Conservation (phyloP, 1,140 invertebrate genomes). For the Ctenoplectra terminalis region DNA sequence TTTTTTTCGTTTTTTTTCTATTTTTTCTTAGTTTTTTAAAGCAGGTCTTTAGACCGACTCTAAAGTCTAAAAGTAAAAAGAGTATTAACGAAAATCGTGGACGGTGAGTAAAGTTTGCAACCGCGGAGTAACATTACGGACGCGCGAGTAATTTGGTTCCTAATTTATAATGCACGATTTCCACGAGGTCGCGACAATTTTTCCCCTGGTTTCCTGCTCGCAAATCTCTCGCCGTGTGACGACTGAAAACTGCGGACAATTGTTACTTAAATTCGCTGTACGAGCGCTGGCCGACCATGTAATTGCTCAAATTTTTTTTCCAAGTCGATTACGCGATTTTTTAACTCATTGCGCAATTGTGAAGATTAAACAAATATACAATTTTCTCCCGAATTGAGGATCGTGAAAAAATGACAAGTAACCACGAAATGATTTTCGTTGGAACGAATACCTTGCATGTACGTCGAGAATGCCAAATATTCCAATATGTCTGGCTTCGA, state of each 20-base stretch:
- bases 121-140: not conserved
- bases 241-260: conserved; percentile 9
- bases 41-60: no score
- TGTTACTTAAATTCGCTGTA: conserved; percentile 23
- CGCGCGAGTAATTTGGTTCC: conserved; percentile 21
- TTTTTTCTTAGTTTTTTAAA: no score
- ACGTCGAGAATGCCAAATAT: conserved; percentile 97
- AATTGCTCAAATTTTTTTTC: not conserved
- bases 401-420: not conserved
- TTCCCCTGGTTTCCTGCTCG: not conserved
- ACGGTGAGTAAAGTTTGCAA: not conserved
- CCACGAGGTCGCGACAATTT: not conserved
- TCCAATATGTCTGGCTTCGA: conserved; percentile 94
- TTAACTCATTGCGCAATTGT: not conserved
- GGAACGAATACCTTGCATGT: conserved; percentile 89
- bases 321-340: not conserved
- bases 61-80: no score
- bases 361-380: not conserved
- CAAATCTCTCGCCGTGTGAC: not conserved
- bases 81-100: not conserved
- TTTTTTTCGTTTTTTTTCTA: no score
- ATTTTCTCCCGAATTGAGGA: no score
- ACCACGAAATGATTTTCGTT: no score
- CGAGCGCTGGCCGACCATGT: not conserved
- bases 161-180: conserved; percentile 36